Evolutionary conservation across 2,113 vertebrate species (phyloP), one percentile per base, ranked within the genome.

Genomic region (Nicator chloris): DNA sequence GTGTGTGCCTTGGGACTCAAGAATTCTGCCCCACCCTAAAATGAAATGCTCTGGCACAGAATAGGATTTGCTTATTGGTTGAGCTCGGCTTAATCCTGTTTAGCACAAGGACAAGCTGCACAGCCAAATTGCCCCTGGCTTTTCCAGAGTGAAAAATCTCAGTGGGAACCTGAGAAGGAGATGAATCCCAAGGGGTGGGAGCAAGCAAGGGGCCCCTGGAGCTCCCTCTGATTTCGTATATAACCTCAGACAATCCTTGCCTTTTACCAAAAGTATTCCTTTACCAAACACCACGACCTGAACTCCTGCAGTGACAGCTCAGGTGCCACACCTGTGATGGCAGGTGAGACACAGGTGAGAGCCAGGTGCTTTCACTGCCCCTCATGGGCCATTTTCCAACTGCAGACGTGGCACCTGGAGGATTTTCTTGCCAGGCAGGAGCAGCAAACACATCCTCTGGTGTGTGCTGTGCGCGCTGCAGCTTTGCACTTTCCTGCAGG

Each of bases 371-470:
- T 20, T 17, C 33, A 1, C 3, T 59, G 31, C 26, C 40, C 40
- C 40, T 50, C 6, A 0, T 12, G 13, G 39, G 22, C 7, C n/a
- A 31, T 37, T 81, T 75, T 40, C 5, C 35, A 9, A 7, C 16
- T n/a, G 23, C 26, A 45, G 7, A 21, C 0, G 0, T 17, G 40
- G 49, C 57, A 50, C 10, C 6, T 63, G 35, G 23, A 57, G 65
- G 37, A 21, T 28, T 50, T 61, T 23, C 51, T 54, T 40, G 20
- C n/a, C 65, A 33, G 39, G 30, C 0, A 35, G 42, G 65, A 51
- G 31, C 42, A 73, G 31, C 26, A 71, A 45, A 50, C 10, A 3
- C 16, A 6, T 11, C 4, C 20, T 57, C 13, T 40, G 15, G 8
- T 17, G 45, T 24, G 20, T 17, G 53, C 17, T 49, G 33, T 6